A percentile compares a stretch with the other conserved stretches of the same genome.
Conservation (phyloP, 2,888 invertebrate species). For the Thumatha senex region DNA sequence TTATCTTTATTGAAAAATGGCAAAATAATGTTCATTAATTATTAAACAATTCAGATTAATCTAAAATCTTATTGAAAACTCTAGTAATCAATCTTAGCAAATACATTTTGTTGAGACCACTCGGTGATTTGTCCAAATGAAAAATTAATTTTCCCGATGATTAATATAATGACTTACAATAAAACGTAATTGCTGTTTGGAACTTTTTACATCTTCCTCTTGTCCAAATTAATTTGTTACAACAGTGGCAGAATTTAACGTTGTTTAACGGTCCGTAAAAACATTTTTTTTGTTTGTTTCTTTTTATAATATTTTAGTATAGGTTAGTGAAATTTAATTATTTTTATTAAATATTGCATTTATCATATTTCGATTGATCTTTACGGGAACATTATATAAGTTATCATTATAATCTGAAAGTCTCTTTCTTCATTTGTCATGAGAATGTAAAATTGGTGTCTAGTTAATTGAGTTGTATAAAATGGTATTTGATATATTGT, state of each 20-base stretch:
- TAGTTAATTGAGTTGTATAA: too few species aligned
- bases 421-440: too few species aligned
- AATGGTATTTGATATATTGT: too few species aligned
- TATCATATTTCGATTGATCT: too few species aligned
- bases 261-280: constrained; percentile 30
- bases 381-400: too few species aligned
- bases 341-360: too few species aligned
- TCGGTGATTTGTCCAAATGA: constrained; percentile 81
- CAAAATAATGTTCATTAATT: background rate
- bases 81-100: constrained; percentile 70
- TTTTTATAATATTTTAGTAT: background rate
- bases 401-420: too few species aligned
- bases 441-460: too few species aligned
- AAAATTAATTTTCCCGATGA: constrained; percentile 82
- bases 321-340: too few species aligned
- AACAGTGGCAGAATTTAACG: constrained; percentile 42
- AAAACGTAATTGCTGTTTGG: constrained; percentile 80
- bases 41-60: constrained; percentile 20
- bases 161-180: constrained; percentile 80
- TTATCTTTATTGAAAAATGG: background rate
- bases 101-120: constrained; percentile 71
- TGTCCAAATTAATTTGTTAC: constrained; percentile 79
- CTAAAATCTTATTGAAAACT: constrained; percentile 55
- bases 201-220: constrained; percentile 82
- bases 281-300: constrained; percentile 7